Base-by-base conservation (phyloP, 2,888 invertebrate species). In the Ormia ochracea region DNA sequence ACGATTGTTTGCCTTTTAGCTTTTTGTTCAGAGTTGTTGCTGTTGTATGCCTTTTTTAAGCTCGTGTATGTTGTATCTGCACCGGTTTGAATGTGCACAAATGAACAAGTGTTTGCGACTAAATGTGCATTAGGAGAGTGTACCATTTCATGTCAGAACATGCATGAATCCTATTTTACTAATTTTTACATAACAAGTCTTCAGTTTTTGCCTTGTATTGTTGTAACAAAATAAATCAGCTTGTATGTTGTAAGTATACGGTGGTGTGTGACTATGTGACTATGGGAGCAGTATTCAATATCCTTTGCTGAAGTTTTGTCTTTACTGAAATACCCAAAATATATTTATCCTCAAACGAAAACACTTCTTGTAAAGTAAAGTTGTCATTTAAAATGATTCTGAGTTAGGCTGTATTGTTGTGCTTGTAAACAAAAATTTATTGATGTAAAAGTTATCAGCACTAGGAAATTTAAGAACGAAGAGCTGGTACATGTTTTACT, bases 181-280 rank as follows among this genome's bases (percentile, higher is more conserved):
- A 78, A 78, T 78, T 66, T 78, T 66, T 52, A 45, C 63, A 78
- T 23, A 58, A 75, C 50, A 63, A 48, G 48, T 69, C 56, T 17
- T 36, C 41, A 48, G 19, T 50, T 65, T n/a, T n/a, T 48, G 19
- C 38, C 41, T 38, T 31, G 17, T 68, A 5, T 54, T 45, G 41
- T 54, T 54, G 21, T n/a, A 33, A 56, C 54, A 68, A 23, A 33
- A 68, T 31, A 56, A 68, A 68, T 68, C 68, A 56, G 56, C 45
- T 68, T 54, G 28, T 41, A 28, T 9, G 28, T 4, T 5, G 0
- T 19, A 43, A 33, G 19, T 9, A 12, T 17, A 4, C 12, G n/a
- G n/a, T n/a, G n/a, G 14, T 21, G 14, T 36, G 5, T 36, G 14
- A 1, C 4, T 50, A 26, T 41, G n/a, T 52, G 10, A n/a, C 4